A percentile compares a stretch with the other conserved stretches of the same genome.
Conservation (phyloP, 2,113 vertebrate species). For the Oenanthe oenanthe region DNA sequence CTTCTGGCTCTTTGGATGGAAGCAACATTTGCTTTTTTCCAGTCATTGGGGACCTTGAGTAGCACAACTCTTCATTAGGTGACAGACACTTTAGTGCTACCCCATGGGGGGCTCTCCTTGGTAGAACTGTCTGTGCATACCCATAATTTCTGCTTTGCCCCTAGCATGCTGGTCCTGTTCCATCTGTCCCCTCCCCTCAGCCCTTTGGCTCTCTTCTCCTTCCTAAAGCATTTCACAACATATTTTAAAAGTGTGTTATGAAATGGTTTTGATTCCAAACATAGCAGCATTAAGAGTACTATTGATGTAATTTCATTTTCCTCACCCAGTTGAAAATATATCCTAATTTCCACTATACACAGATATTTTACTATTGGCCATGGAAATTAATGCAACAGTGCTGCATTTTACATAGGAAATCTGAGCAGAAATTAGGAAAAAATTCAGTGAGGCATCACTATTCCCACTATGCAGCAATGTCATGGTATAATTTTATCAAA, state of each 20-base stretch:
- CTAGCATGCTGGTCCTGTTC: neutral
- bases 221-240: neutral
- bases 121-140: neutral
- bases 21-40: neutral
- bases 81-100: fast-evolving
- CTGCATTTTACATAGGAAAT: neutral
- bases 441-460: neutral
- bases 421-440: neutral
- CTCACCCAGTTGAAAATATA: neutral
- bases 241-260: neutral
- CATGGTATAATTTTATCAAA: neutral
- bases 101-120: neutral
- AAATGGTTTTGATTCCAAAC: neutral
- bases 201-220: neutral
- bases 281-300: neutral
- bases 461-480: neutral
- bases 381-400: neutral
- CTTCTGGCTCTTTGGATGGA: neutral
- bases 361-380: neutral
- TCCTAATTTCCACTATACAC: neutral
- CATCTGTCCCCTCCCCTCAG: fast-evolving
- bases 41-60: fast-evolving
- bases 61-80: neutral
- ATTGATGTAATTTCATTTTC: neutral
- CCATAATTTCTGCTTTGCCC: neutral